phyloP scores from a whole-genome alignment of 1,140 invertebrate genomes.

The Eulimnadia texana region DNA sequence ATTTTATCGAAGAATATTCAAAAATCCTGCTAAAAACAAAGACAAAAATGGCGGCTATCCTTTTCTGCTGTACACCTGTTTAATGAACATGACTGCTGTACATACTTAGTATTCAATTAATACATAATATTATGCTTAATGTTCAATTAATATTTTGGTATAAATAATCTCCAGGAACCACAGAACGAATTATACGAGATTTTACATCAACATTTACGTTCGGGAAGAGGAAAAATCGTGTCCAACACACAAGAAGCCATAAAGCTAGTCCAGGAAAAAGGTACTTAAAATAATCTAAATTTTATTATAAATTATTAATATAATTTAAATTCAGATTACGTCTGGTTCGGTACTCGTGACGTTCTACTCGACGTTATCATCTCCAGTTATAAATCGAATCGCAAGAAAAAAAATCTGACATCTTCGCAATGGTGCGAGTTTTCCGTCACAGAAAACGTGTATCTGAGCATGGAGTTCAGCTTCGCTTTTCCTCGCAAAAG shows the following conservation, averaged over 20 bases:
- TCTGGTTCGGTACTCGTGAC: slow-evolving; percentile 9
- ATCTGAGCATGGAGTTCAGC: slow-evolving; percentile 6
- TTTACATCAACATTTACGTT: slow-evolving; percentile 20
- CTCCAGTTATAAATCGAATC: neutral
- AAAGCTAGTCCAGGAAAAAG: neutral
- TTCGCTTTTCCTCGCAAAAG: slow-evolving; percentile 7
- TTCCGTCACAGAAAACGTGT: slow-evolving; percentile 7
- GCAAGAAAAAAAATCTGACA: neutral
- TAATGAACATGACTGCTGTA: too few relatives aligned
- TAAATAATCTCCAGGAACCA: neutral
- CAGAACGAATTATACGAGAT: slow-evolving; percentile 20
- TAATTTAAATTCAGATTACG: slow-evolving; percentile 3
- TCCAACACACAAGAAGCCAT: slow-evolving; percentile 16
- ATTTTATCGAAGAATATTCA: too few relatives aligned
- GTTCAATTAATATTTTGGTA: slow-evolving; percentile 20
- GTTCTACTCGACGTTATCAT: slow-evolving; percentile 9
- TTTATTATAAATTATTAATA: neutral
- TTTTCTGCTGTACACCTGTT: too few relatives aligned
- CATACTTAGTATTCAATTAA: too few relatives aligned
- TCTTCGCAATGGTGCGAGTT: neutral
- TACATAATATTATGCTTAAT: too few relatives aligned
- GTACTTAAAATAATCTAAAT: neutral
- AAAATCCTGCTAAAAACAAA: too few relatives aligned
- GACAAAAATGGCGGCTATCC: too few relatives aligned
- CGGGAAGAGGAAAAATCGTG: slow-evolving; percentile 22